A percentile compares a stretch with the other conserved stretches of the same genome.
These are phyloP conservation scores for Etia nguti DNA, from an alignment of 2,113 vertebrate genomes.

Conservation along the genomic window DNA sequence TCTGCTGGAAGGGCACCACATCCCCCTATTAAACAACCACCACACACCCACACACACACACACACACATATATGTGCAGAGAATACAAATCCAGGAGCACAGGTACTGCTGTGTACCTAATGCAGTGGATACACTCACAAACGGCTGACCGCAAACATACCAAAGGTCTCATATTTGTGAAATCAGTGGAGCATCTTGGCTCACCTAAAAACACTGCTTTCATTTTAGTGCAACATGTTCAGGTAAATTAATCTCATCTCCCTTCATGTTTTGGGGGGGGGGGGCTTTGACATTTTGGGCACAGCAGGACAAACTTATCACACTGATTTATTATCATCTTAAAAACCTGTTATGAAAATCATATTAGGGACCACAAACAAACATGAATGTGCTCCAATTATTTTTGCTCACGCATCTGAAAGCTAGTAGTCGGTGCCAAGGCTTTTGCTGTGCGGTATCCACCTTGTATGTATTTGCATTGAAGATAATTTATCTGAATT, in stretches of 20 bases:
- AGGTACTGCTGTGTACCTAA: not conserved
- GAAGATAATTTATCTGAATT: not conserved
- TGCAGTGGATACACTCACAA: not conserved
- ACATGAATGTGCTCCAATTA: not conserved
- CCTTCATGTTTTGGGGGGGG: too few relatives aligned
- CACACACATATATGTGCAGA: not conserved
- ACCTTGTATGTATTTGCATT: not conserved
- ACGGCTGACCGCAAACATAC: not conserved
- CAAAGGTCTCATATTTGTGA: not conserved
- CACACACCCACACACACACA: not conserved
- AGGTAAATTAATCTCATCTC: not conserved
- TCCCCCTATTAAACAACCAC: constrained; percentile 6
- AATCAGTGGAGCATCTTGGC: not conserved
- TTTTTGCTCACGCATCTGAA: not conserved
- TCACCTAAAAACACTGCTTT: not conserved
- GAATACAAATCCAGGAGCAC: not conserved
- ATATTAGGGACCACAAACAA: not conserved
- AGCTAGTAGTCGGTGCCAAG: not conserved
- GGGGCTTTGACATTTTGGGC: not conserved
- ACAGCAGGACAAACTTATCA: not conserved
- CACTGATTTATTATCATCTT: not conserved
- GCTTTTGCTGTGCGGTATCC: not conserved
- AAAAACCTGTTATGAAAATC: not conserved
- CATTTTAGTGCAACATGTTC: not conserved
- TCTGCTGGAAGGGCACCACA: constrained; percentile 32